Base-by-base conservation (phyloP, 2,113 vertebrate genomes). In the Tinamus guttatus region DNA sequence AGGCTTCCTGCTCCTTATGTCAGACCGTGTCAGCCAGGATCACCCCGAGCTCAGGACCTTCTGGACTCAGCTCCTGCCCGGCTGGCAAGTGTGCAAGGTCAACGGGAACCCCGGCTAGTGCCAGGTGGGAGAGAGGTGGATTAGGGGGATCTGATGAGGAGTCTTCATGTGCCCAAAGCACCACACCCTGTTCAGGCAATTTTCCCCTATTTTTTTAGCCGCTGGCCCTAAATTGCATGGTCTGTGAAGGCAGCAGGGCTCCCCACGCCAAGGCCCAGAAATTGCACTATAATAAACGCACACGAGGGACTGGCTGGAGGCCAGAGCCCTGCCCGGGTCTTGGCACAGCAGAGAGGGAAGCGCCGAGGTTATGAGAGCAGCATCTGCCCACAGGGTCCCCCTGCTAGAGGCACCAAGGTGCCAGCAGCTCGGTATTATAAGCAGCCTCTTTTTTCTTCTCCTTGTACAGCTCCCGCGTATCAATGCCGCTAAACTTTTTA, bases 401-500 rank as follows among this genome's bases (percentile, higher is more conserved):
- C 5, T 16, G 34, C 34, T 21, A 27, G 25, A 30, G 19, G 49
- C 34, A 22, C 45, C 5, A 63, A 38, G 54, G 67, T 20, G 38
- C 32, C 3, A 3, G 56, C 45, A 75, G 32, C 58, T 52, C 63
- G 1, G 38, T 17, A 28, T 51, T 80, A 5, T 28, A 51, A 77
- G 16, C 5, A 5, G 28, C 75, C 81, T 12, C 82, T 62, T 67
- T 77, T 74, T 67, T 38, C 93, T 56, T 34, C 76, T 63, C 71
- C 1, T 0, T 10, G 51, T 47, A 52, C 41, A 78, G 59, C 82
- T 36, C 3, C 1, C 64, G 71, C 92, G 78, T 84, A 87, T 94
- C 92, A 75, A 40, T 4, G 65, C 92, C 14, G 80, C 83, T 96
- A 5, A 94, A 76, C 74, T 94, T 90, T 84, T 77, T 85, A 89